phyloP scores from a whole-genome alignment of 2,797 vertebrate species.

The Microhierax caerulescens region DNA sequence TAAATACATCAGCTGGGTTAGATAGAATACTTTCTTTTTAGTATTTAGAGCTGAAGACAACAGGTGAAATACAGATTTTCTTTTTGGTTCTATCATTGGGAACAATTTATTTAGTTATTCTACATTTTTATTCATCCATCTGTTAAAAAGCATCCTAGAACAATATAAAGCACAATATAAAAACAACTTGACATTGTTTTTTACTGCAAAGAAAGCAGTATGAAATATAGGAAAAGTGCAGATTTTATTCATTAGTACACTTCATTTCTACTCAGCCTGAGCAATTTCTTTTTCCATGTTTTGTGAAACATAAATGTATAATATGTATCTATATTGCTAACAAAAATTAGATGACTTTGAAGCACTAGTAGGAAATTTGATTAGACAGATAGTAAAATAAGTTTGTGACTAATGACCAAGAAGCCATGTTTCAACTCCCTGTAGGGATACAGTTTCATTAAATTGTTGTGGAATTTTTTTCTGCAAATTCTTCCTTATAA shows the following conservation, averaged over 20 bases:
- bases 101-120: neutral
- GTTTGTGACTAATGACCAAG: neutral
- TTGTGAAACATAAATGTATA: neutral
- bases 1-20: neutral
- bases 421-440: neutral
- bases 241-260: neutral
- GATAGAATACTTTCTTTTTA: neutral
- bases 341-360: neutral
- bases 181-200: neutral
- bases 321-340: neutral
- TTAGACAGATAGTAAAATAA: neutral
- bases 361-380: neutral
- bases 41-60: neutral
- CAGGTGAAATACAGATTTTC: neutral
- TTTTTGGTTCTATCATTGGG: neutral
- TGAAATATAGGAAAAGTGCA: neutral
- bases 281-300: neutral
- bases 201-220: neutral
- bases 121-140: neutral
- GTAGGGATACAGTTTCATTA: neutral
- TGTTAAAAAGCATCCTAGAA: neutral
- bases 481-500: neutral
- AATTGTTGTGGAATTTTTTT: neutral
- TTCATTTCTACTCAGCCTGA: neutral
- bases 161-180: neutral